A percentile compares a stretch with the other conserved stretches of the same genome.
phyloP scores from a whole-genome alignment of 2,113 vertebrate genomes.

The Camelus bactrianus region DNA sequence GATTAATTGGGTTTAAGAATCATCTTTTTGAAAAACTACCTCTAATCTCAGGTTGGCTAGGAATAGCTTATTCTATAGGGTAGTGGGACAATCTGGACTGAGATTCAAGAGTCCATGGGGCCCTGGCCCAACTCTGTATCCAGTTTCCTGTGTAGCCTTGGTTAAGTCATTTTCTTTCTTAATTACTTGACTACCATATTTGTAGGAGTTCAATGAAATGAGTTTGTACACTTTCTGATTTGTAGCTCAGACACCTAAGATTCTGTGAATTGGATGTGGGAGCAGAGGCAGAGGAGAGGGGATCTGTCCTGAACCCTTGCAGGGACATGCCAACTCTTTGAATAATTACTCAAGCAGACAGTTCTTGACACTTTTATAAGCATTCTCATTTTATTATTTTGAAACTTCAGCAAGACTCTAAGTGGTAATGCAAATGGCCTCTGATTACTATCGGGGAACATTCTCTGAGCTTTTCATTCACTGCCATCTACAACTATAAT shows the following conservation, averaged over 20 bases:
- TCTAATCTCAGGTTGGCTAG: neutral
- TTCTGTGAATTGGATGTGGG: neutral
- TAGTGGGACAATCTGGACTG: neutral
- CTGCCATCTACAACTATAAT: constrained; percentile 60
- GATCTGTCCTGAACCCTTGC: neutral
- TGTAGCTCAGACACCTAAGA: neutral
- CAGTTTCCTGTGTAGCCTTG: neutral
- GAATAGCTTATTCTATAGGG: neutral
- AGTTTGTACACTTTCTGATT: neutral
- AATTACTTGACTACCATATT: neutral
- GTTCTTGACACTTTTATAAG: constrained; percentile 59
- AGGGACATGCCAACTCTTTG: neutral
- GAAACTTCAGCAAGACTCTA: constrained; percentile 72
- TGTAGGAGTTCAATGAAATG: neutral
- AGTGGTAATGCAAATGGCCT: constrained; percentile 64
- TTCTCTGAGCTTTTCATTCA: constrained; percentile 63
- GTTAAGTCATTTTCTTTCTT: neutral
- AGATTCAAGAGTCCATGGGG: neutral
- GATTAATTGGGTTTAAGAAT: neutral
- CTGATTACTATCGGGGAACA: constrained; percentile 52
- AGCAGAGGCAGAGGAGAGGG: neutral
- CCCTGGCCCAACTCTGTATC: neutral
- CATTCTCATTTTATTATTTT: constrained; percentile 73
- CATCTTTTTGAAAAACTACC: neutral
- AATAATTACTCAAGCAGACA: constrained; percentile 56